Evolutionary conservation across 1,140 invertebrate genomes (phyloP).

Genomic region (Chionoecetes opilio): DNA sequence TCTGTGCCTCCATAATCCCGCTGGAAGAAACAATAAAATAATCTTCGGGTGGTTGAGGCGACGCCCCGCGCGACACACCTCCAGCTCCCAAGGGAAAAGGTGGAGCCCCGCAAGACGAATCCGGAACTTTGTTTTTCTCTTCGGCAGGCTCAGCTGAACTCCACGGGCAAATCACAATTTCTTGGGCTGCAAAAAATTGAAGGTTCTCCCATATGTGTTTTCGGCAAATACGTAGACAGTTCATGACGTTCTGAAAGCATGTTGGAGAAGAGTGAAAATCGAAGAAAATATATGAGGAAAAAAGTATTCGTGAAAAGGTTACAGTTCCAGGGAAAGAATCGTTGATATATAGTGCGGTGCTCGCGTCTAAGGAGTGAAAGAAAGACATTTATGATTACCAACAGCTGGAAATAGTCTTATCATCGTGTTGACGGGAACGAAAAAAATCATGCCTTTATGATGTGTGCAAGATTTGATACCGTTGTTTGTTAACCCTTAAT

Average conservation of each 20-base stretch:
- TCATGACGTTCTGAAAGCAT: neutral
- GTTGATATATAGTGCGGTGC: neutral
- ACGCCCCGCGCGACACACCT: constrained; percentile 11
- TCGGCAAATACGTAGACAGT: too few species aligned
- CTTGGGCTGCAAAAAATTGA: too few species aligned
- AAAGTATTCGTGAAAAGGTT: neutral
- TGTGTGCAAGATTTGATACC: neutral
- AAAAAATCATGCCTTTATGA: neutral
- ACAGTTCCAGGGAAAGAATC: neutral
- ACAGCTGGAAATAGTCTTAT: neutral
- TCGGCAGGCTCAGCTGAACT: neutral
- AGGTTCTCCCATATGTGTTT: too few species aligned
- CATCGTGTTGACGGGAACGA: neutral
- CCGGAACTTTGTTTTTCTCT: neutral
- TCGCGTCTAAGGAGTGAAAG: neutral
- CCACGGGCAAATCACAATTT: too few species aligned
- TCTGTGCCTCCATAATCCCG: neutral
- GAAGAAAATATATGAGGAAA: neutral
- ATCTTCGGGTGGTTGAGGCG: constrained; percentile 13
- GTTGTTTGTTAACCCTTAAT: too few species aligned
- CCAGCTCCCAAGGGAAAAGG: neutral
- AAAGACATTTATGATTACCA: neutral
- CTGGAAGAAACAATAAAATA: neutral
- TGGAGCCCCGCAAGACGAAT: constrained; percentile 27
- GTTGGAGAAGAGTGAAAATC: neutral